Percentiles rank a stretch among this genome's conserved stretches.
Conservation (phyloP, 2,888 invertebrate species). For the Malthinus seriepunctatus region DNA sequence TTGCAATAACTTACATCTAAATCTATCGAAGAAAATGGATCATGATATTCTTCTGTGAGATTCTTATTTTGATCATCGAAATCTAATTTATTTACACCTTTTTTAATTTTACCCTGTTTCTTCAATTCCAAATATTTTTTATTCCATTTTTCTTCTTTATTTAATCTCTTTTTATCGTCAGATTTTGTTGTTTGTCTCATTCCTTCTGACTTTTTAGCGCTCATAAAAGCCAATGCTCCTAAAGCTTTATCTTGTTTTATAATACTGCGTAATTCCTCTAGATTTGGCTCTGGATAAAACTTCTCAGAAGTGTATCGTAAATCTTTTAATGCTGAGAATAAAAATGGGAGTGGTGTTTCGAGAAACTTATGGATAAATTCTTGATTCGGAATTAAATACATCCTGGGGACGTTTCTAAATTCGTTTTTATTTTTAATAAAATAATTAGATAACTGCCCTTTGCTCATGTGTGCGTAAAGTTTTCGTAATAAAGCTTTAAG, state of each 20-base stretch:
- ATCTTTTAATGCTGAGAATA: slow-evolving; percentile 71
- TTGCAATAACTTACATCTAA: slow-evolving; percentile 61
- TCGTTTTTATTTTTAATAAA: slow-evolving; percentile 73
- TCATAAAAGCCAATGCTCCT: slow-evolving; percentile 9
- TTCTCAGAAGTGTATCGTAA: slow-evolving; percentile 63
- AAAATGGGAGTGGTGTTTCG: slow-evolving; percentile 72
- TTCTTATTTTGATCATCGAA: slow-evolving; percentile 10
- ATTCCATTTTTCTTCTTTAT: slow-evolving; percentile 16
- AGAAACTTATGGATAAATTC: slow-evolving; percentile 68
- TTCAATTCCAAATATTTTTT: slow-evolving; percentile 4
- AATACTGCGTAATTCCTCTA: slow-evolving; percentile 52
- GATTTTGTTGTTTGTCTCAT: not conserved
- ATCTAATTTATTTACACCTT: not conserved
- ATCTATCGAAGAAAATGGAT: slow-evolving; percentile 57
- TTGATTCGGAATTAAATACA: slow-evolving; percentile 66
- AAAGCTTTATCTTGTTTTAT: slow-evolving; percentile 31
- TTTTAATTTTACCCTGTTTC: not conserved
- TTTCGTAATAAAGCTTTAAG: slow-evolving; percentile 65
- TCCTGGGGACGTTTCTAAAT: slow-evolving; percentile 70
- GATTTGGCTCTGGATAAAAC: slow-evolving; percentile 69
- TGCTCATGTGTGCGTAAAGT: slow-evolving; percentile 66
- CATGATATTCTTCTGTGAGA: slow-evolving; percentile 31
- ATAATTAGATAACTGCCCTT: slow-evolving; percentile 69
- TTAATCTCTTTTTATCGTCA: not conserved
- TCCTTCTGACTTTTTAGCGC: not conserved